These are phyloP conservation scores for Aspidapion aeneum DNA, from an alignment of 2,888 invertebrate species.

Conservation along the genomic window DNA sequence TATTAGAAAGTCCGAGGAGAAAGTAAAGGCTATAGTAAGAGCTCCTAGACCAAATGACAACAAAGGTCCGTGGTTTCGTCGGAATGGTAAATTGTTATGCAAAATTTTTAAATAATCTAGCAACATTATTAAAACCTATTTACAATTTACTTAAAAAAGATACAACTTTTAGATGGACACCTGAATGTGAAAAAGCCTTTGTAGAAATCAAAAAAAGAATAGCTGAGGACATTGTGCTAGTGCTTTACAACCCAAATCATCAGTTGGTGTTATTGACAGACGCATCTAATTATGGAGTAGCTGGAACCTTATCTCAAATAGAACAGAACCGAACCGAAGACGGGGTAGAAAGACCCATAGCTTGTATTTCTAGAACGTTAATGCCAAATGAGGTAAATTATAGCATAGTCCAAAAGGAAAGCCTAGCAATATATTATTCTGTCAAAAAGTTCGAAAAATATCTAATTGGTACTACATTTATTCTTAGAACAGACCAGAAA, in stretches of 20 bases:
- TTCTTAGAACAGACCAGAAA: conserved; percentile 22
- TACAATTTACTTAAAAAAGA: not conserved
- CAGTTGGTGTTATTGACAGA: not conserved
- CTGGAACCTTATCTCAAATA: conserved; percentile 9
- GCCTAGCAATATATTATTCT: conserved; percentile 28
- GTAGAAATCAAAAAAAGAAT: too few species aligned
- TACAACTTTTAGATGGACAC: too few species aligned
- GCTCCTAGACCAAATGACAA: conserved; percentile 17
- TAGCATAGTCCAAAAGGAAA: conserved; percentile 32
- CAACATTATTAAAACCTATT: conserved; percentile 7
- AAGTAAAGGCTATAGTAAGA: conserved; percentile 22
- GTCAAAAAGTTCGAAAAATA: too few species aligned
- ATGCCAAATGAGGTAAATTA: conserved; percentile 9
- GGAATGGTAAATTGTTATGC: conserved; percentile 21
- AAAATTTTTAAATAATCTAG: conserved; percentile 19
- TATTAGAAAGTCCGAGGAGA: conserved; percentile 12
- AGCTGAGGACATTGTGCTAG: not conserved
- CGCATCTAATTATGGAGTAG: not conserved
- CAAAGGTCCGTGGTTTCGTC: conserved; percentile 15
- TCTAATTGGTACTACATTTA: conserved; percentile 26
- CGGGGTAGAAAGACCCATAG: conserved; percentile 21
- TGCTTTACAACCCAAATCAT: not conserved
- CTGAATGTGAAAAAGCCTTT: too few species aligned
- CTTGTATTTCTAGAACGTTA: conserved; percentile 24
- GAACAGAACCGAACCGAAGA: conserved; percentile 29